These are phyloP conservation scores for Nipponacmea schrenckii DNA, from an alignment of 2,888 invertebrate species.

Conservation along the genomic window DNA sequence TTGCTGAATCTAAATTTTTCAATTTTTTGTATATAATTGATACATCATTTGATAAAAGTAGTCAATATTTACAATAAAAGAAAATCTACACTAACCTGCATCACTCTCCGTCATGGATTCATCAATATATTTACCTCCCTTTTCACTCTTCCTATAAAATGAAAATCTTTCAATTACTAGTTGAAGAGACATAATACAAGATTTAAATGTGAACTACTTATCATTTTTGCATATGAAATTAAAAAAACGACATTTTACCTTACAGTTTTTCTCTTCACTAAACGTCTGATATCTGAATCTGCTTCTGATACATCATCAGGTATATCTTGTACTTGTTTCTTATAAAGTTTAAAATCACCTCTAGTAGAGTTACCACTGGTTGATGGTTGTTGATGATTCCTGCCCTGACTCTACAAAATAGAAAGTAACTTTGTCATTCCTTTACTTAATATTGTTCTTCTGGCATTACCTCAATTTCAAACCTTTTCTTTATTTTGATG, in stretches of 20 bases:
- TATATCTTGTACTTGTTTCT: neutral
- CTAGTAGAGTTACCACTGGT: too few relatives aligned
- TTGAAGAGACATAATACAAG: too few relatives aligned
- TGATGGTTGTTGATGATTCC: too few relatives aligned
- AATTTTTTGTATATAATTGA: neutral
- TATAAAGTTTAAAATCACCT: too few relatives aligned
- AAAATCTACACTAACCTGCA: constrained; percentile 36
- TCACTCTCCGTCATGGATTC: constrained; percentile 59
- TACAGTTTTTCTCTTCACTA: constrained; percentile 55
- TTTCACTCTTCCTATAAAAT: constrained; percentile 51
- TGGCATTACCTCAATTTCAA: too few relatives aligned
- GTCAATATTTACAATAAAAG: neutral
- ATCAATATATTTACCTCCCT: constrained; percentile 54
- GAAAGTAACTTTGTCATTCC: too few relatives aligned
- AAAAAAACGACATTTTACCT: constrained; percentile 37
- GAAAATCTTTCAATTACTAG: neutral
- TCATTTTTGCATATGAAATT: too few relatives aligned
- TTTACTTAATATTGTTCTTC: too few relatives aligned
- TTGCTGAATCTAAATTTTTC: too few relatives aligned
- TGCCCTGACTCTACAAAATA: too few relatives aligned
- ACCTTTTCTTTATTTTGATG: too few relatives aligned
- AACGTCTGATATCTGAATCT: constrained; percentile 42
- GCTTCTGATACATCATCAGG: constrained; percentile 52
- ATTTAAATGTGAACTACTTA: too few relatives aligned
- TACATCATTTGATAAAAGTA: neutral